These are phyloP conservation scores for Hyalella azteca DNA, from an alignment of 2,888 invertebrate genomes.

Conservation along the genomic window DNA sequence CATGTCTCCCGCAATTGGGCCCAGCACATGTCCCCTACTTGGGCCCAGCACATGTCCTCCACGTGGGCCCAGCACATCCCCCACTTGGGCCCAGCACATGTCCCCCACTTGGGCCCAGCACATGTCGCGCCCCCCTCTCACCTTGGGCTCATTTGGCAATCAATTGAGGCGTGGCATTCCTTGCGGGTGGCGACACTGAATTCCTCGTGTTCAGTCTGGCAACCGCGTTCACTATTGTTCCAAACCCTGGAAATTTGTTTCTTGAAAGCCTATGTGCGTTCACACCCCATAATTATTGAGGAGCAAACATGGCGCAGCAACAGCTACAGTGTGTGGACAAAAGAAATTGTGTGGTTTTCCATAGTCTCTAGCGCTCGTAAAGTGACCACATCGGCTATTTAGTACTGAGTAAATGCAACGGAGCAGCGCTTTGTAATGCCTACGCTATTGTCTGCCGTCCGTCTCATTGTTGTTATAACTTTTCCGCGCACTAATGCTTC, in stretches of 20 bases:
- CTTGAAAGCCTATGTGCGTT: neutral
- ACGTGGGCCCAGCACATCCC: too few relatives aligned
- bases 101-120: too few relatives aligned
- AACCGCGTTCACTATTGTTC: neutral
- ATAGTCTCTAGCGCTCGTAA: neutral
- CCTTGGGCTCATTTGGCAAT: too few relatives aligned
- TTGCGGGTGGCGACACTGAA: neutral
- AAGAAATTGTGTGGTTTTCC: neutral
- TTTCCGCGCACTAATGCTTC: neutral
- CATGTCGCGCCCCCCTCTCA: too few relatives aligned
- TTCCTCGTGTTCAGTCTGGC: neutral
- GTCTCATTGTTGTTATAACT: slow-evolving; percentile 19
- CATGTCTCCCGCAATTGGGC: too few relatives aligned
- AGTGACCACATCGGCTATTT: neutral
- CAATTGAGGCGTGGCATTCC: neutral
- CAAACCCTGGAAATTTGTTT: neutral
- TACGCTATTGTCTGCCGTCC: neutral
- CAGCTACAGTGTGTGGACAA: neutral
- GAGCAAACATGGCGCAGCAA: neutral
- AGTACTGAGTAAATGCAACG: neutral
- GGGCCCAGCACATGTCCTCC: too few relatives aligned
- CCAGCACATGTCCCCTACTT: too few relatives aligned
- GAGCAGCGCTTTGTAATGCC: neutral
- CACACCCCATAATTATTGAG: slow-evolving; percentile 2
- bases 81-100: too few relatives aligned